Conservation (phyloP, 1,140 invertebrate species). For the Brachionus paranguensis region DNA sequence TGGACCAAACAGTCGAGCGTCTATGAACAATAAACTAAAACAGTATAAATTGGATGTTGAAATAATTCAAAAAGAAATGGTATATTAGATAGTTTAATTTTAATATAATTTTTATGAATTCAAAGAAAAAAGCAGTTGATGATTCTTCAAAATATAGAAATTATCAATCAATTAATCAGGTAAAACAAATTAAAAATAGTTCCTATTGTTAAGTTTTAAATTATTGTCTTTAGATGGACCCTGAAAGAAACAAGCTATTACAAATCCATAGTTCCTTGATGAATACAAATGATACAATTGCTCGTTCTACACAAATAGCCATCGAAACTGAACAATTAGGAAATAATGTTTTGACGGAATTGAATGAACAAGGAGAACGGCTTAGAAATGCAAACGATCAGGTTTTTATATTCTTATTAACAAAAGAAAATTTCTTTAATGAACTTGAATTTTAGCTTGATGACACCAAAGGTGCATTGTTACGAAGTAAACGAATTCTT, state of each 20-base stretch:
- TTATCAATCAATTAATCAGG: neutral
- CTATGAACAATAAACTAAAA: conserved; percentile 25
- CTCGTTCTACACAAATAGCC: conserved; percentile 34
- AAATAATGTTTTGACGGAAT: conserved; percentile 16
- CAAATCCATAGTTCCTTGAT: conserved; percentile 19
- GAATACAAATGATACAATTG: neutral
- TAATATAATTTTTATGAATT: neutral
- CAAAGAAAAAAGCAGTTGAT: neutral
- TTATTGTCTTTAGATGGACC: neutral
- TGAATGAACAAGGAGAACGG: conserved; percentile 29
- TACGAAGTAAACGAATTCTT: neutral
- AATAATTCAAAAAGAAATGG: conserved; percentile 25
- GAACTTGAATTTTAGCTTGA: conserved; percentile 1
- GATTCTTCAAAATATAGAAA: neutral
- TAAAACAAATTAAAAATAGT: neutral
- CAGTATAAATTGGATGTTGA: conserved; percentile 32
- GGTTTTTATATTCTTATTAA: neutral
- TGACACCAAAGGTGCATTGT: neutral
- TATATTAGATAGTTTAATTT: neutral
- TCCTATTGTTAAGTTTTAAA: neutral
- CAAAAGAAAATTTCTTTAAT: neutral
- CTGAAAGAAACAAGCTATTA: neutral
- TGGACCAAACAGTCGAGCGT: neutral
- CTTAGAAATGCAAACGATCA: conserved; percentile 29
- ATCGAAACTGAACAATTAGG: conserved; percentile 33